Evolutionary conservation across 2,888 invertebrate species (phyloP).

Genomic region (Monochamus alternatus): DNA sequence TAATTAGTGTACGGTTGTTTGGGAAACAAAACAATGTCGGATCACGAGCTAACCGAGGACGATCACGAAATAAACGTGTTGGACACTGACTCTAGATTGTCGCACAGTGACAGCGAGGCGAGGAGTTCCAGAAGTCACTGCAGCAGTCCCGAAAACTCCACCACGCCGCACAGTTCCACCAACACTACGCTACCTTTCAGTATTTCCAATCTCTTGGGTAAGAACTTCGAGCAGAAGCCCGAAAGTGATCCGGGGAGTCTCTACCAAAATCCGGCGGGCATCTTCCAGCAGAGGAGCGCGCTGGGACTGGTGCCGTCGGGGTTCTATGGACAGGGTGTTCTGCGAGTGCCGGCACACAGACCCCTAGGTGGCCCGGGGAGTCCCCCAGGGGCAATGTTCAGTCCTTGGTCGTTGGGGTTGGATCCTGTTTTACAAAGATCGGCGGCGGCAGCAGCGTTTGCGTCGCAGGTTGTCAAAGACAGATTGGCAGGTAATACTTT

Average conservation of each 20-base stretch:
- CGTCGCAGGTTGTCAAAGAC: slow-evolving; percentile 88
- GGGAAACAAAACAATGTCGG: slow-evolving; percentile 62
- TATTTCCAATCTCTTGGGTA: slow-evolving; percentile 86
- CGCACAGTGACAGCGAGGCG: slow-evolving; percentile 76
- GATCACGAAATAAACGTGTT: slow-evolving; percentile 81
- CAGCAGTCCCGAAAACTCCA: slow-evolving; percentile 71
- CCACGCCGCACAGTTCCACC: slow-evolving; percentile 69
- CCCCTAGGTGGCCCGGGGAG: slow-evolving; percentile 75
- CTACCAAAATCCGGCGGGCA: slow-evolving; percentile 62
- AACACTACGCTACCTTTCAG: slow-evolving; percentile 82
- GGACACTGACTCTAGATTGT: slow-evolving; percentile 77
- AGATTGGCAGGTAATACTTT: slow-evolving; percentile 82
- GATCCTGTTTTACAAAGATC: slow-evolving; percentile 78
- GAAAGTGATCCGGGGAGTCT: slow-evolving; percentile 64
- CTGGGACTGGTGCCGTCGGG: slow-evolving; percentile 69
- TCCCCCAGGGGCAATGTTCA: slow-evolving; percentile 65
- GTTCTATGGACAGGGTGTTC: slow-evolving; percentile 80
- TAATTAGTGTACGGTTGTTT: slow-evolving; percentile 1
- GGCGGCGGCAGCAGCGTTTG: slow-evolving; percentile 82
- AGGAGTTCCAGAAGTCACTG: slow-evolving; percentile 70
- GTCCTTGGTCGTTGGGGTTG: slow-evolving; percentile 73
- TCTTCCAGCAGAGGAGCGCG: slow-evolving; percentile 64
- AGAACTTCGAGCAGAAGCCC: slow-evolving; percentile 79
- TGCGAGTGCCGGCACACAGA: slow-evolving; percentile 87
- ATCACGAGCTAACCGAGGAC: slow-evolving; percentile 72